A percentile compares a stretch with the other conserved stretches of the same genome.
phyloP scores from a whole-genome alignment of 1,140 invertebrate genomes.

The Drosophila azteca region DNA sequence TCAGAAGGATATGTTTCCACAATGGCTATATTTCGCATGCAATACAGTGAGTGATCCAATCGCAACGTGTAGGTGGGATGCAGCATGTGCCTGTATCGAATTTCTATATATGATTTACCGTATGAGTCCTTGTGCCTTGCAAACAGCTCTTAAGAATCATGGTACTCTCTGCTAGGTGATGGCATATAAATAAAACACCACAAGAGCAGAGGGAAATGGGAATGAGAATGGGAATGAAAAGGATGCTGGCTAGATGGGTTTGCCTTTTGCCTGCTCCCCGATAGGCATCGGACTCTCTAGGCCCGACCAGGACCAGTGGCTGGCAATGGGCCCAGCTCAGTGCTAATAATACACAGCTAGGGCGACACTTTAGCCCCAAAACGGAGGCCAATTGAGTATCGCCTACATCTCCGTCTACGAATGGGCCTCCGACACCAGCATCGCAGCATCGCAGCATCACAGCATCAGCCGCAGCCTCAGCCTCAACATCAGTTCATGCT shows the following conservation, averaged over 20 bases:
- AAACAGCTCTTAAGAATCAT: too few relatives aligned
- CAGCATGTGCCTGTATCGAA: too few relatives aligned
- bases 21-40: too few relatives aligned
- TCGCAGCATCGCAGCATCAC: slow-evolving; percentile 13
- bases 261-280: slow-evolving; percentile 7
- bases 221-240: slow-evolving; percentile 22
- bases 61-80: too few relatives aligned
- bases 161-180: too few relatives aligned
- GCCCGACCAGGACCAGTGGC: slow-evolving; percentile 6
- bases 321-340: slow-evolving; percentile 38
- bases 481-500: neutral
- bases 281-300: slow-evolving; percentile 48
- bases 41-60: too few relatives aligned
- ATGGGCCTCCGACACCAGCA: slow-evolving; percentile 15
- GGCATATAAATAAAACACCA: too few relatives aligned
- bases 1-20: too few relatives aligned
- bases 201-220: slow-evolving; percentile 3
- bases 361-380: slow-evolving; percentile 57
- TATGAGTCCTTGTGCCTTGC: too few relatives aligned
- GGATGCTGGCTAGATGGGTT: slow-evolving; percentile 30
- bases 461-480: slow-evolving; percentile 26
- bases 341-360: slow-evolving; percentile 34
- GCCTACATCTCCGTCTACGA: slow-evolving; percentile 8
- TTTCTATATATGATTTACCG: too few relatives aligned
- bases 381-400: slow-evolving; percentile 53